A percentile compares a stretch with the other conserved stretches of the same genome.
Conservation (phyloP, 2,888 invertebrate genomes). For the Penaeus monodon region DNA sequence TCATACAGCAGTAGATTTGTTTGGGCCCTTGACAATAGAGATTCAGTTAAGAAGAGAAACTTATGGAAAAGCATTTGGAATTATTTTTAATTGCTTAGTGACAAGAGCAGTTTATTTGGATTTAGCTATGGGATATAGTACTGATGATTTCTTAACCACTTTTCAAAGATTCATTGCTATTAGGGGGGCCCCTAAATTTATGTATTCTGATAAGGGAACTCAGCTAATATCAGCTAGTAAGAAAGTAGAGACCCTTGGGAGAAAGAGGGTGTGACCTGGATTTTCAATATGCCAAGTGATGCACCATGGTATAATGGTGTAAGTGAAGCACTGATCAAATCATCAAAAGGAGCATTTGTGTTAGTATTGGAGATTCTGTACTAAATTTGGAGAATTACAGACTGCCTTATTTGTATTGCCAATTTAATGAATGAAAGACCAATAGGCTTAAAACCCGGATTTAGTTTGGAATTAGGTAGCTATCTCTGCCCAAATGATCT, state of each 20-base stretch:
- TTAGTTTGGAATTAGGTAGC: too few relatives aligned
- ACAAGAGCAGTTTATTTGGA: slow-evolving; percentile 32
- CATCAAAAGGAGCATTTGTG: background rate
- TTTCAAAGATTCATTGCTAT: slow-evolving; percentile 19
- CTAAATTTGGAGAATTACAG: background rate
- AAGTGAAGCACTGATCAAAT: slow-evolving; percentile 9
- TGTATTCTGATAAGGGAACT: background rate
- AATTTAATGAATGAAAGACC: too few relatives aligned
- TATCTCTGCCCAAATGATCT: too few relatives aligned
- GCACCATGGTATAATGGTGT: slow-evolving; percentile 18
- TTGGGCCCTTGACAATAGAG: slow-evolving; percentile 34
- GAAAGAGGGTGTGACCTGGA: background rate
- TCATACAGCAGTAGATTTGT: slow-evolving; percentile 20
- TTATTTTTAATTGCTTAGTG: slow-evolving; percentile 29
- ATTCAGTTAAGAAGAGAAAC: slow-evolving; percentile 35
- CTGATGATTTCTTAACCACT: slow-evolving; percentile 16
- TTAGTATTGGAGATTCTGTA: background rate
- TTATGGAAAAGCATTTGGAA: slow-evolving; percentile 17
- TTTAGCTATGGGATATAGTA: slow-evolving; percentile 24
- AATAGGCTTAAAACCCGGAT: too few relatives aligned
- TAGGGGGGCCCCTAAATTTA: background rate
- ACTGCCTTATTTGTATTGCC: too few relatives aligned
- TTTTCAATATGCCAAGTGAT: slow-evolving; percentile 4
- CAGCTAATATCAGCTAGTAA: background rate
- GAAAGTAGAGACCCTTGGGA: background rate